These are phyloP conservation scores for Cheilosia impressa DNA, from an alignment of 2,888 invertebrate genomes.

Conservation along the genomic window DNA sequence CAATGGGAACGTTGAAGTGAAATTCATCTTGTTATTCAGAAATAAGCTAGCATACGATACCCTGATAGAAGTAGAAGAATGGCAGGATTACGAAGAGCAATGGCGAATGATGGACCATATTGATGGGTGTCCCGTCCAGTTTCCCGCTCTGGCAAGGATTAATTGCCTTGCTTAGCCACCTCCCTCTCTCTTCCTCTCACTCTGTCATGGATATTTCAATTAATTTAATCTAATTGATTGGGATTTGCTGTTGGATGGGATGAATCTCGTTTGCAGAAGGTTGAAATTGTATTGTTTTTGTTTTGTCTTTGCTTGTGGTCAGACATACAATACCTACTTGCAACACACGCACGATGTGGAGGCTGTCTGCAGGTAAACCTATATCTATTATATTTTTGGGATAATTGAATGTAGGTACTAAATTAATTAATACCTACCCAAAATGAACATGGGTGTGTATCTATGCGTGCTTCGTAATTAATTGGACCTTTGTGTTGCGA, in stretches of 20 bases:
- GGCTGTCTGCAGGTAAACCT: neutral
- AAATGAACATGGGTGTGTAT: neutral
- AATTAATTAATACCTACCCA: neutral
- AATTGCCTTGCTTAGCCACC: constrained; percentile 21
- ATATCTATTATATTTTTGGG: neutral
- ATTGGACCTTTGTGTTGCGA: neutral
- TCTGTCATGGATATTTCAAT: constrained; percentile 65
- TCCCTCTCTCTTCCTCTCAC: constrained; percentile 2
- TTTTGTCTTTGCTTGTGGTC: constrained; percentile 49
- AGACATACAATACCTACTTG: neutral
- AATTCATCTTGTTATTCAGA: constrained; percentile 69
- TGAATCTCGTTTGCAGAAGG: constrained; percentile 55
- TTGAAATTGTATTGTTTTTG: constrained; percentile 16
- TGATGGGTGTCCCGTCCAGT: constrained; percentile 41
- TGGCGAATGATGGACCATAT: constrained; percentile 58
- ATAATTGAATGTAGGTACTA: constrained; percentile 19
- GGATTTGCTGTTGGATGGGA: constrained; percentile 59
- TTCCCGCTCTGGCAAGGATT: constrained; percentile 53
- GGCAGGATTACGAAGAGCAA: constrained; percentile 27
- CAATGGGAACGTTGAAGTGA: constrained; percentile 50
- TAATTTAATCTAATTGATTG: constrained; percentile 74
- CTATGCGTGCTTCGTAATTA: neutral
- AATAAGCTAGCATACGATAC: constrained; percentile 63
- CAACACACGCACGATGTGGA: neutral
- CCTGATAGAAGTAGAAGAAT: constrained; percentile 2